Base-by-base conservation (phyloP, 2,113 vertebrate species). In the Chitala chitala region DNA sequence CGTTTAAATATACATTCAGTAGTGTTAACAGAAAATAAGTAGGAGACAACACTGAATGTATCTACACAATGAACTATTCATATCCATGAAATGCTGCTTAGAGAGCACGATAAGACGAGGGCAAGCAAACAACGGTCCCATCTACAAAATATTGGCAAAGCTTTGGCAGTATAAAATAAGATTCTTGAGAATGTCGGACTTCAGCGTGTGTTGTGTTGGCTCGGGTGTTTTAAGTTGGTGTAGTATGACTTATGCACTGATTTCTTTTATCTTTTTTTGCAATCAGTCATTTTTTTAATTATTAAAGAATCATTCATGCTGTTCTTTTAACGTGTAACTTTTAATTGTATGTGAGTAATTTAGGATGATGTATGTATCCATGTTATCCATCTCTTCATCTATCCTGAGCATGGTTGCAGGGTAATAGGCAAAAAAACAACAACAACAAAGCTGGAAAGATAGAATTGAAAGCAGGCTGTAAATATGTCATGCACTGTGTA, bases 1-100 rank as follows among this genome's bases (percentile, higher is more conserved):
- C n/a, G n/a, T 76, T 46, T 72, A 71, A 33, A 78, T 51, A 63
- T 58, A 70, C 69, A 48, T n/a, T 40, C 54, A 72, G 65, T 22
- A 68, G 29, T 56, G 36, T 22, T 46, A n/a, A 80, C 55, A 66
- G 29, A 76, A 76, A 78, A 78, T 72, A 74, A 78, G 40, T 69
- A 75, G 78, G 72, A 78, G 82, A 84, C 78, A 82, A 73, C 80
- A 78, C 71, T 75, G 66, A 48, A 74, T 72, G 78, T 82, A 85
- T 74, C 75, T 80, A 75, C 78, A 90, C 85, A 91, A 85, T 82
- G 86, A 82, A 82, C 86, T 80, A 88, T 92, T 92, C 88, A 92
- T 86, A 83, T 66, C 44, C 26, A 3, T 68, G 76, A 79, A 81
- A 81, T 24, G 75, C 82, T 81, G 85, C 86, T 87, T 75, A 83